Conservation (phyloP, 2,888 invertebrate genomes). For the Elaeidobius kamerunicus region DNA sequence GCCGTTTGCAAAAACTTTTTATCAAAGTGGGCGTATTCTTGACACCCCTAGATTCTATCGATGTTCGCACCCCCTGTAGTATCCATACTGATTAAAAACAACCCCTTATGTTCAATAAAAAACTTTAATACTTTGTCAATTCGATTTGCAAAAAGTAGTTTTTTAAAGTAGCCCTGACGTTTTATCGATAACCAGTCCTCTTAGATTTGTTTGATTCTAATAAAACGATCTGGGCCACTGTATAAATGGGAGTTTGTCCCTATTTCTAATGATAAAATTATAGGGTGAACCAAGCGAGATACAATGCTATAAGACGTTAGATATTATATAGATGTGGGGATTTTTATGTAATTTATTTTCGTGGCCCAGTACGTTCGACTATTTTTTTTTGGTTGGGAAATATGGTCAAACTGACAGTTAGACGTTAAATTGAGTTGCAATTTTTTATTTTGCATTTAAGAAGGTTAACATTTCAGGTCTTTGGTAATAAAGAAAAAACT, state of each 20-base stretch:
- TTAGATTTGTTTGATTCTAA: constrained; percentile 28
- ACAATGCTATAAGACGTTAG: constrained; percentile 28
- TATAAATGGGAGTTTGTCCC: constrained; percentile 25
- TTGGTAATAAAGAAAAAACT: background rate
- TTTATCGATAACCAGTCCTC: constrained; percentile 38
- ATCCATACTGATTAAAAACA: constrained; percentile 50
- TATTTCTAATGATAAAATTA: constrained; percentile 49
- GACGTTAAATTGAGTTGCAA: background rate
- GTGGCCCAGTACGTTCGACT: constrained; percentile 21
- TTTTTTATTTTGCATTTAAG: too few relatives aligned
- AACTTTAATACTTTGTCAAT: constrained; percentile 52
- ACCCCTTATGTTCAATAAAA: constrained; percentile 44
- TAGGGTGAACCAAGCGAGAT: constrained; percentile 44
- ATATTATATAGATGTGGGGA: constrained; percentile 28
- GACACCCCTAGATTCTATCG: constrained; percentile 48
- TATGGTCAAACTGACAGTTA: constrained; percentile 6
- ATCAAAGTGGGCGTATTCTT: constrained; percentile 45
- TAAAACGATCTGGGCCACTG: constrained; percentile 13
- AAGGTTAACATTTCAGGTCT: too few relatives aligned
- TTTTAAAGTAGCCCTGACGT: constrained; percentile 38
- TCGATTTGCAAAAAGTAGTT: constrained; percentile 48
- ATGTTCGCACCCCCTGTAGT: constrained; percentile 45
- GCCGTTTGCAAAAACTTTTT: constrained; percentile 23
- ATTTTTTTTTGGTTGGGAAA: constrained; percentile 19
- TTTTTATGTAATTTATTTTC: constrained; percentile 26